A percentile compares a stretch with the other conserved stretches of the same genome.
Evolutionary conservation across 2,797 vertebrate genomes (phyloP).

Genomic region (Discoglossus pictus): DNA sequence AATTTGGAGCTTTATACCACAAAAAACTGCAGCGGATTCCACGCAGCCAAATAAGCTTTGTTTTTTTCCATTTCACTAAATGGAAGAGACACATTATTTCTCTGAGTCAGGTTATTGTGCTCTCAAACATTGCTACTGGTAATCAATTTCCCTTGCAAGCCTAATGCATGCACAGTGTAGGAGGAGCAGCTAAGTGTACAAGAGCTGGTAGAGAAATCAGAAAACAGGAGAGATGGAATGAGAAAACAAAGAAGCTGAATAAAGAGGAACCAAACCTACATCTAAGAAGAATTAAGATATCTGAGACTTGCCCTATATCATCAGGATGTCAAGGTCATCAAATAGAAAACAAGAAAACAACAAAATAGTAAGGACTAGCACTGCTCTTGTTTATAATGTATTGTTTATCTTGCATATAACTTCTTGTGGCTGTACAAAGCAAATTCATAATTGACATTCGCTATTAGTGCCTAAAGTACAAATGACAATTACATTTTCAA

Average conservation of each 20-base stretch:
- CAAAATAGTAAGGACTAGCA: constrained; percentile 74
- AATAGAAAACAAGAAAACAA: constrained; percentile 68
- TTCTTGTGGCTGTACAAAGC: too few species aligned
- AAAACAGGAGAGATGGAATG: constrained; percentile 46
- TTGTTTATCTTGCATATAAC: too few species aligned
- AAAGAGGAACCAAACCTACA: constrained; percentile 13
- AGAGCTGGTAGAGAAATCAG: constrained; percentile 49
- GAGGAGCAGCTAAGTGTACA: constrained; percentile 58
- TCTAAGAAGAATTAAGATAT: constrained; percentile 33
- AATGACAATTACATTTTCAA: too few species aligned
- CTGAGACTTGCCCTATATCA: too few species aligned
- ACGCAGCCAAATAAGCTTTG: constrained; percentile 42
- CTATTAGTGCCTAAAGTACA: too few species aligned
- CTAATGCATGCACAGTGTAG: constrained; percentile 47
- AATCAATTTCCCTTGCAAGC: constrained; percentile 53
- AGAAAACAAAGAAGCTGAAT: constrained; percentile 26
- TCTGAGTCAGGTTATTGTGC: constrained; percentile 31
- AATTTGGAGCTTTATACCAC: constrained; percentile 10
- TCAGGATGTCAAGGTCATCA: constrained; percentile 66
- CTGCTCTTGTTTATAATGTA: not conserved
- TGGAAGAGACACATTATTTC: constrained; percentile 49
- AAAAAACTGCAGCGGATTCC: constrained; percentile 44
- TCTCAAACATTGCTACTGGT: constrained; percentile 41
- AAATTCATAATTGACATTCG: too few species aligned
- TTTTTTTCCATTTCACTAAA: constrained; percentile 38